phyloP scores from a whole-genome alignment of 1,140 invertebrate genomes.

The Cheumatopsyche charites region DNA sequence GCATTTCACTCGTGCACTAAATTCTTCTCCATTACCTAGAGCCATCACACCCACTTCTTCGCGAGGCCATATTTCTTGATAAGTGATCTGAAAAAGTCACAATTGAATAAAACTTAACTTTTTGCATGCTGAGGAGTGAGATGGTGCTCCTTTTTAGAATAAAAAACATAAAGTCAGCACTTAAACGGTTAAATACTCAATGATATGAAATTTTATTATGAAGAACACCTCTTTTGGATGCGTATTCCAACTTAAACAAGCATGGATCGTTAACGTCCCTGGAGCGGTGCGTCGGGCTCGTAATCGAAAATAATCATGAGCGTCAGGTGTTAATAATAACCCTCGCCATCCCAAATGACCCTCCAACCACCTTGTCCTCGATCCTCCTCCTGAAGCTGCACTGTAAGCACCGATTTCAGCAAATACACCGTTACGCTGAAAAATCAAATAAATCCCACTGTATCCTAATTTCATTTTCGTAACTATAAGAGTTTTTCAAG shows the following conservation, averaged over 20 bases:
- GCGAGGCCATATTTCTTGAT: slow-evolving; percentile 41
- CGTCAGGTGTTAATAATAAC: slow-evolving; percentile 75
- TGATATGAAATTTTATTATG: too few relatives aligned
- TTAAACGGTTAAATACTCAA: too few relatives aligned
- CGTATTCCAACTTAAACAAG: slow-evolving; percentile 74
- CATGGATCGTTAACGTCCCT: slow-evolving; percentile 69
- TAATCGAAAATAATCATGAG: slow-evolving; percentile 70
- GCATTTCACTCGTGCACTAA: slow-evolving; percentile 73
- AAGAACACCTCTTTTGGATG: slow-evolving; percentile 76
- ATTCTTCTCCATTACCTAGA: slow-evolving; percentile 34
- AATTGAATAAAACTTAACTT: not conserved
- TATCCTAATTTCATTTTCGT: too few relatives aligned
- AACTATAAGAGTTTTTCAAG: not conserved
- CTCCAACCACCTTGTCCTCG: slow-evolving; percentile 73
- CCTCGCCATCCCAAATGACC: slow-evolving; percentile 74
- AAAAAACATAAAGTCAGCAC: too few relatives aligned
- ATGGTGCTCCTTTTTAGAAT: too few relatives aligned
- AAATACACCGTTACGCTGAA: slow-evolving; percentile 65
- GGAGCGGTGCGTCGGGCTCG: slow-evolving; percentile 62
- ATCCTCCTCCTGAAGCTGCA: slow-evolving; percentile 54
- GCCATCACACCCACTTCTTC: slow-evolving; percentile 41
- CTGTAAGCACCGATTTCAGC: slow-evolving; percentile 66
- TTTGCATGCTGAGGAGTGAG: not conserved
- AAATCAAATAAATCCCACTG: not conserved
- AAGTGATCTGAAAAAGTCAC: slow-evolving; percentile 44